Evolutionary conservation across 2,797 vertebrate species (phyloP), one percentile per base, ranked within the genome.

Genomic region (Agapornis canus): DNA sequence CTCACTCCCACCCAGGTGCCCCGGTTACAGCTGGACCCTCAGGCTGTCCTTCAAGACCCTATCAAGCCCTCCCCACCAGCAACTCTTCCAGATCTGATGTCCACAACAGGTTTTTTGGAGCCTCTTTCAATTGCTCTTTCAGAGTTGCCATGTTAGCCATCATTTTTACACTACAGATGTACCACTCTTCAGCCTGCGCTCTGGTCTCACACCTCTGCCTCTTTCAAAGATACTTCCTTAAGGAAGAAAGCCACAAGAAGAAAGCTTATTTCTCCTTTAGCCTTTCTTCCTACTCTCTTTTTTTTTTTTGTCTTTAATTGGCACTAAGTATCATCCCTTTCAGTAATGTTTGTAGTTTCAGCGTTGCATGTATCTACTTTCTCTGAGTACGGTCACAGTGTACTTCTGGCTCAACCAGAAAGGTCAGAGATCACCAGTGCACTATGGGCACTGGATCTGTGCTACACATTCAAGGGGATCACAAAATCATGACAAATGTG

Each of bases 391-490:
- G 14, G 21, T 29, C 65, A 60, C 7, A 2, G 25, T 12, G 6
- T 22, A 39, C 21, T 29, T 32, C 4, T 14, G 6, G 29, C 32
- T 17, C 70, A 59, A 48, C 15, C 27, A 48, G 10, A 79, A 59
- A 57, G 43, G 11, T 0, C 49, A 42, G 37, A 78, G 26, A 29
- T 29, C 17, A 23, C 6, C n/a, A 39, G 16, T 7, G 29, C 6
- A 2, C 27, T 8, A 3, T 0, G 4, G 57, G 27, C 45, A 49
- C 13, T 3, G 0, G 31, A 27, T 26, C 45, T 29, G 22, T 2
- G 2, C 13, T 20, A 42, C 14, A 11, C 4, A 3, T 32, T 16
- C 40, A 23, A 43, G 56, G 21, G 13, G 25, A 43, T 37, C 48
- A 51, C 10, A 48, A 15, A 60, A 63, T 14, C 13, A 13, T 3